These are phyloP conservation scores for Tokudaia muenninki DNA, from an alignment of 2,797 vertebrate genomes.

Conservation along the genomic window DNA sequence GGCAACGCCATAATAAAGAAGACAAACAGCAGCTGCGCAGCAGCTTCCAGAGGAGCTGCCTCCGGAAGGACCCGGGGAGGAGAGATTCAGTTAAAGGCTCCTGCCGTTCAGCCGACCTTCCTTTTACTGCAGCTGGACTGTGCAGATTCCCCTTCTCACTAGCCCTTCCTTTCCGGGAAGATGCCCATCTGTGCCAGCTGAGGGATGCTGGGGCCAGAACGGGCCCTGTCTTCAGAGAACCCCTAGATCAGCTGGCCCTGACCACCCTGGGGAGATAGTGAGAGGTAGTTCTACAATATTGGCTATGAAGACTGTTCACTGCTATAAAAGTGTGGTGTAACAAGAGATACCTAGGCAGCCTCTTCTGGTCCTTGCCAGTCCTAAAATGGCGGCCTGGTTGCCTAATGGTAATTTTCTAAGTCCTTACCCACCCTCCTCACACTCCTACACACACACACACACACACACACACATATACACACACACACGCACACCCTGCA, in stretches of 20 bases:
- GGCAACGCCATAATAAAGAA: constrained; percentile 56
- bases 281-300: neutral
- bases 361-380: accelerated
- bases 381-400: accelerated
- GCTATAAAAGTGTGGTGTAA: accelerated
- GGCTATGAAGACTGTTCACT: neutral
- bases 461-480: neutral
- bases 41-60: neutral
- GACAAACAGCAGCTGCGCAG: neutral
- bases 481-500: neutral
- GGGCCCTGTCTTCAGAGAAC: neutral
- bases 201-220: accelerated
- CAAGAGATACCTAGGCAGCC: neutral
- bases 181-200: neutral
- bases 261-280: neutral
- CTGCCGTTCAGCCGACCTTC: neutral
- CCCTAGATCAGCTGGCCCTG: neutral
- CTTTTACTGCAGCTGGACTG: neutral
- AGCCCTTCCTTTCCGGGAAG: neutral
- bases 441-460: too few relatives aligned
- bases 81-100: constrained; percentile 51
- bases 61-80: constrained; percentile 12
- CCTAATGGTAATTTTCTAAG: neutral
- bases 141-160: neutral
- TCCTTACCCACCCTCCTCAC: neutral